A percentile compares a stretch with the other conserved stretches of the same genome.
phyloP scores from a whole-genome alignment of 2,888 invertebrate species.

The Parnassius mnemosyne region DNA sequence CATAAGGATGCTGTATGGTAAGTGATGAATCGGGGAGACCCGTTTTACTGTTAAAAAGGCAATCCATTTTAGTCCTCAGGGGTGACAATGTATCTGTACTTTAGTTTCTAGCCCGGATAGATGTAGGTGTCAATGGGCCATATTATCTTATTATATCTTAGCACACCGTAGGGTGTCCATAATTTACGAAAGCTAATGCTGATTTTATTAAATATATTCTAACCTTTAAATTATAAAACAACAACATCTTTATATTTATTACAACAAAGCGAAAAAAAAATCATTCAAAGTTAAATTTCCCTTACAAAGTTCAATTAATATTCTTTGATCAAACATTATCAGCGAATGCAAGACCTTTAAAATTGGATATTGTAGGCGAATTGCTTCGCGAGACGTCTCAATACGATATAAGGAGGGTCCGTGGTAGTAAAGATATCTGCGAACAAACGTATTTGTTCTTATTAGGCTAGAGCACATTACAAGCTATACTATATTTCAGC shows the following conservation, averaged over 20 bases:
- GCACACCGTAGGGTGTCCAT: too few species aligned
- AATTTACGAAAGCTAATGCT: too few species aligned
- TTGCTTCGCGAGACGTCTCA: conserved; percentile 55
- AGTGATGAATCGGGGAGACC: too few species aligned
- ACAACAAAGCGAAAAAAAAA: conserved; percentile 16
- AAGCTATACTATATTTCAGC: conserved; percentile 35
- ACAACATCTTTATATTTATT: neutral
- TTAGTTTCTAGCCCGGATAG: too few species aligned
- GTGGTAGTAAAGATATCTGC: conserved; percentile 41
- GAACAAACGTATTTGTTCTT: conserved; percentile 42
- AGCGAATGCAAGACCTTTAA: conserved; percentile 34
- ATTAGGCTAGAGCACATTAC: conserved; percentile 31
- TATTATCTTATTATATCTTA: too few species aligned
- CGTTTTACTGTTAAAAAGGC: too few species aligned
- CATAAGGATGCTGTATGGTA: too few species aligned
- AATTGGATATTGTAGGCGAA: conserved; percentile 50
- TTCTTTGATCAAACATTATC: conserved; percentile 37
- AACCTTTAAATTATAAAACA: too few species aligned
- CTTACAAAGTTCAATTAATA: conserved; percentile 22
- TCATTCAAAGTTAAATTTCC: conserved; percentile 9
- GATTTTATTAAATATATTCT: too few species aligned
- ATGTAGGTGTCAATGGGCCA: too few species aligned
- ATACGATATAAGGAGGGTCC: conserved; percentile 58
- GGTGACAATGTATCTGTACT: too few species aligned
- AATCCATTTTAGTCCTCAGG: too few species aligned